phyloP scores from a whole-genome alignment of 2,888 invertebrate genomes.

The Latrodectus hesperus region DNA sequence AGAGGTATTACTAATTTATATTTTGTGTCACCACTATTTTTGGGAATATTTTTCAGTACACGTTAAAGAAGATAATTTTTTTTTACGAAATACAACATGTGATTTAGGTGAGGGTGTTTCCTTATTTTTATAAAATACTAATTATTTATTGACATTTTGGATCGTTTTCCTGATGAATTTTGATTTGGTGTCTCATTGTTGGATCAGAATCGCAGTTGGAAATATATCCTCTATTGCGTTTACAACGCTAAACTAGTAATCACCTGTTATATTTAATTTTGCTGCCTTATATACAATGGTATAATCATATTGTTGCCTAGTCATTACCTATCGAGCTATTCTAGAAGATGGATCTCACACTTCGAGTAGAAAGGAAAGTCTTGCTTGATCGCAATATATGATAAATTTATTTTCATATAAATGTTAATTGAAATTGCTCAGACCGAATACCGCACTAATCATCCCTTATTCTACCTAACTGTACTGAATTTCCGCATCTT shows the following conservation, averaged over 20 bases:
- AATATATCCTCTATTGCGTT: too few species aligned
- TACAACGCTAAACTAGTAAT: background rate
- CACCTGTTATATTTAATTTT: background rate
- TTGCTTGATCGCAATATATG: background rate
- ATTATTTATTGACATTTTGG: too few species aligned
- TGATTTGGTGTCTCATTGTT: background rate
- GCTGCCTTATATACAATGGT: background rate
- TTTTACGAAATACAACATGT: background rate
- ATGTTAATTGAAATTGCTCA: background rate
- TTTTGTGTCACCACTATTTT: background rate
- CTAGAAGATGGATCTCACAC: background rate
- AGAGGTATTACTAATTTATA: background rate
- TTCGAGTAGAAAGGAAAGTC: background rate
- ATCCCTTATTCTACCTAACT: background rate
- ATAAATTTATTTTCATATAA: background rate
- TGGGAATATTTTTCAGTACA: too few species aligned
- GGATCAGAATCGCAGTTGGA: background rate
- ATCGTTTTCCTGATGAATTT: background rate
- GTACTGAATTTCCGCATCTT: background rate
- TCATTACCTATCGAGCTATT: background rate
- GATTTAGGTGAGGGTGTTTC: too few species aligned
- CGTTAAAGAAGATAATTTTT: background rate
- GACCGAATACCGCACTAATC: background rate
- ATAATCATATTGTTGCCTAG: background rate
- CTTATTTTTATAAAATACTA: too few species aligned